These are phyloP conservation scores for Parnassius glacialis DNA, from an alignment of 2,888 invertebrate genomes.

Conservation along the genomic window DNA sequence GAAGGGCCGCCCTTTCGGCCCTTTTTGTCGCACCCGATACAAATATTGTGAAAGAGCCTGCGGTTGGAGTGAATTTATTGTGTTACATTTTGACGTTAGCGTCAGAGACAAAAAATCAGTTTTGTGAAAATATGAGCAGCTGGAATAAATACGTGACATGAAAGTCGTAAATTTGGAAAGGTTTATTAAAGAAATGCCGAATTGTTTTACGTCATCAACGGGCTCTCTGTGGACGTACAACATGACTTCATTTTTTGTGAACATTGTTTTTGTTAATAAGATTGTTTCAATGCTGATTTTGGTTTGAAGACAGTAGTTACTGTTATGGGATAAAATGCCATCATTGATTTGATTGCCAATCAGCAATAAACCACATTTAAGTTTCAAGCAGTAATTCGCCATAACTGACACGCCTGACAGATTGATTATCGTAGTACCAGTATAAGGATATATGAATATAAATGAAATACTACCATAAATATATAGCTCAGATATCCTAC, in stretches of 20 bases:
- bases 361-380: no score
- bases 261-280: no score
- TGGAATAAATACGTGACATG: slow-evolving; percentile 32
- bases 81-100: slow-evolving; percentile 67
- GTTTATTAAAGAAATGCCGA: background rate
- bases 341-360: no score
- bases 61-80: slow-evolving; percentile 78
- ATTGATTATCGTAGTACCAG: no score
- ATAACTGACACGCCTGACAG: background rate
- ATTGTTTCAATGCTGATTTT: no score
- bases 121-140: slow-evolving; percentile 38
- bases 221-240: slow-evolving; percentile 31
- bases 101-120: slow-evolving; percentile 44
- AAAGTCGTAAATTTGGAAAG: slow-evolving; percentile 32
- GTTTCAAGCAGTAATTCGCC: no score
- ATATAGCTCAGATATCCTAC: no score
- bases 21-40: slow-evolving; percentile 78
- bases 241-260: no score
- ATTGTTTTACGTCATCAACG: no score
- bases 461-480: background rate
- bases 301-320: no score
- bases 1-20: slow-evolving; percentile 78
- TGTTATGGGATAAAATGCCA: no score
- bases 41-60: slow-evolving; percentile 79
- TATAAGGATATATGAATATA: background rate